These are phyloP conservation scores for Lineus longissimus DNA, from an alignment of 1,140 invertebrate genomes.

Conservation along the genomic window DNA sequence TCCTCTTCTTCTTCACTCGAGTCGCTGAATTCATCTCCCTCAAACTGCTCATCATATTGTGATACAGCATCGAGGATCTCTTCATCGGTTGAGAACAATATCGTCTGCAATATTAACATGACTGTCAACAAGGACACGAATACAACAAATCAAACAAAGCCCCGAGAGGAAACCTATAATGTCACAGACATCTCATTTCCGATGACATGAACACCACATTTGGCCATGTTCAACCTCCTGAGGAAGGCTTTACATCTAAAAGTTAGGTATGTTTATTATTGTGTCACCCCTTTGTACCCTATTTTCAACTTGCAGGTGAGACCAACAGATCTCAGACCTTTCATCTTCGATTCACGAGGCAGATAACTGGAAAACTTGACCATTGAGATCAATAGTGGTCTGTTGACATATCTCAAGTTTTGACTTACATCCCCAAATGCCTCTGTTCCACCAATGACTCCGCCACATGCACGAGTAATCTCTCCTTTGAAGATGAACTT, in stretches of 20 bases:
- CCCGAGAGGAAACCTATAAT: neutral
- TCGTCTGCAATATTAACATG: conserved; percentile 63
- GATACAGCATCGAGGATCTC: conserved; percentile 70
- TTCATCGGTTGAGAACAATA: conserved; percentile 75
- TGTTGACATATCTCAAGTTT: too few species aligned
- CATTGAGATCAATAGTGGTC: too few species aligned
- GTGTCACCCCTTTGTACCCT: too few species aligned
- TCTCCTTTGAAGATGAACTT: conserved; percentile 72
- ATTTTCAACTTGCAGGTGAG: too few species aligned
- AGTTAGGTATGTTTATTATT: too few species aligned
- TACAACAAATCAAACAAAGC: neutral
- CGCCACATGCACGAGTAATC: conserved; percentile 71
- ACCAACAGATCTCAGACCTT: too few species aligned
- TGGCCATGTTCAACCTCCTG: too few species aligned
- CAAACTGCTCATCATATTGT: conserved; percentile 66
- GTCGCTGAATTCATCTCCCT: conserved; percentile 43
- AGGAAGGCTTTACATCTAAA: too few species aligned
- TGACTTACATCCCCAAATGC: conserved; percentile 74
- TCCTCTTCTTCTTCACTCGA: conserved; percentile 36
- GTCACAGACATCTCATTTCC: too few species aligned
- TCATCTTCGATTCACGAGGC: too few species aligned
- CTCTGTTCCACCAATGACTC: conserved; percentile 65
- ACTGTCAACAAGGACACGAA: neutral
- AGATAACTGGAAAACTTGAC: too few species aligned
- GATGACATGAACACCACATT: too few species aligned